Evolutionary conservation across 2,113 vertebrate species (phyloP), one percentile per base, ranked within the genome.

Genomic region (Istiophorus platypterus): DNA sequence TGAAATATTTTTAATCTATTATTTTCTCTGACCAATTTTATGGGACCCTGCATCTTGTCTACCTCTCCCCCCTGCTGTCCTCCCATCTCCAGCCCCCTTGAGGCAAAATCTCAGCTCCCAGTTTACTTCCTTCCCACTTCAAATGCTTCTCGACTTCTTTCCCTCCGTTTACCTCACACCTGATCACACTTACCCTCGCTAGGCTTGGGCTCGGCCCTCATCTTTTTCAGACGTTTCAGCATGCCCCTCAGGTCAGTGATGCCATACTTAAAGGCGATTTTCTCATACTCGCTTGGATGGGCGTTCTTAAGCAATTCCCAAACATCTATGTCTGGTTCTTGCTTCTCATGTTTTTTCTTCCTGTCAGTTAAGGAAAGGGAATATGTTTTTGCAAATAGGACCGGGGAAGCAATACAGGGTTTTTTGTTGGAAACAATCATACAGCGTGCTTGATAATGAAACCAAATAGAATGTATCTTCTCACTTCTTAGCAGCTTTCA

Each of bases 241-340:
- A 99, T 97, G 88, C 97, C 97, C 3, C 97, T 95, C 37, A 99
- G 96, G 93, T 99, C 97, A 0, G 97, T 99, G 92, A 98, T 97
- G 75, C 97, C 97, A 0, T 97, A 96, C 86, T 97, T 61, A 87
- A 99, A 98, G 82, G 97, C 97, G 0, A 99, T 98, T 80, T 95
- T 96, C 94, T 99, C 97, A 0, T 97, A 98, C 59, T 99, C 96
- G 85, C 96, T 97, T 68, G 97, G 97, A 82, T 98, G 97, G 1
- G 97, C 97, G 2, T 7, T 96, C 82, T 98, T 97, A 39, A 99
- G 95, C 79, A 98, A 91, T 84, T 97, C 96, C 89, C 97, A 96
- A 78, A 98, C 96, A 2, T 97, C 97, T 1, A 92, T 84, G 8
- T 96, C 82, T 0, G 95, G 95, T 0, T 93, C 81, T 0, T 83